Base-by-base conservation (phyloP, 2,888 invertebrate genomes). In the Netelia fuscicornis region DNA sequence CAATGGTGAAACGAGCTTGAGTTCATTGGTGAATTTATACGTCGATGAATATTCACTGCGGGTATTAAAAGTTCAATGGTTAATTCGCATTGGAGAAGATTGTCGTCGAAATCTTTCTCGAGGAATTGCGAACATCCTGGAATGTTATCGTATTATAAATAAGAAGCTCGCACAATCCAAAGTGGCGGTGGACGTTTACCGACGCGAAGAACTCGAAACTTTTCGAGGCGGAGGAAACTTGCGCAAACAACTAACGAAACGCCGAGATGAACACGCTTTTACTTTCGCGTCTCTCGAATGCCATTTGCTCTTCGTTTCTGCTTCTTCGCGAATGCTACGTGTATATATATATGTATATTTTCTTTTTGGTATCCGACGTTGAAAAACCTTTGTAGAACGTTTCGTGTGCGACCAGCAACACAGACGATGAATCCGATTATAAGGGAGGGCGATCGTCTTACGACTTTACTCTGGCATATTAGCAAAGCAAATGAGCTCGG, bases 401-500 rank as follows among this genome's bases (percentile, higher is more conserved):
- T 62, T 54, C 70, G 25, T 42, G n/a, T 42, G 70, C 56, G 30
- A 58, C 30, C 11, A 71, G 25, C 62, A 62, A 78, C 62, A 8
- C 48, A 48, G 11, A 71, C 81, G 87, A 85, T 79, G 58, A 76
- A 71, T 71, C 83, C 70, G 80, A 84, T 76, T 80, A 84, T 76
- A 80, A 80, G 77, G 65, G 79, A 60, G 64, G 60, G 68, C 44
- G 30, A 48, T 44, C 62, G 65, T 58, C 62, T 62, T 56, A 70
- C 71, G 42, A 79, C 52, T 78, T 17, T 62, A 17, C 58, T 30
- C 30, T 52, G 60, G 79, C 80, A 79, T 87, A 92, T 92, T 92
- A 92, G 90, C 90, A 92, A 91, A 86, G 89, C 89, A 92, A 91
- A 92, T 91, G 90, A 89, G 90, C 85, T 84, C 82, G 83, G 86